Base-by-base conservation (phyloP, 2,888 invertebrate genomes). In the Stenodera caucasica region DNA sequence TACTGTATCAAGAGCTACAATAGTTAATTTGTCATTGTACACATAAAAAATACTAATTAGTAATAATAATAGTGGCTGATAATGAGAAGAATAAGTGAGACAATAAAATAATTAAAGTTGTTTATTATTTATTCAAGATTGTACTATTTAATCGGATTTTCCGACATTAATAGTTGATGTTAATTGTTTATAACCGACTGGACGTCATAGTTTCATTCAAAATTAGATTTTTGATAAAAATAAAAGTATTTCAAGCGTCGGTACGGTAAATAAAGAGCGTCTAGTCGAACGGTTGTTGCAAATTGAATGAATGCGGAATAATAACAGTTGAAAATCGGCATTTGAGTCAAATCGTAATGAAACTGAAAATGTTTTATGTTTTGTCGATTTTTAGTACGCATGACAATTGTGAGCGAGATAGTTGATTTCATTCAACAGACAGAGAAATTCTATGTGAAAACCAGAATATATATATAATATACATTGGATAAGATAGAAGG, bases 401-500 rank as follows among this genome's bases (percentile, higher is more conserved):
- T 76, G 76, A 70, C 74, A 72, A 75, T 72, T 76, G 78, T 63
- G 70, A 77, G 74, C 68, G 78, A 76, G 75, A 76, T 66, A 67
- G 71, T 58, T 61, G 57, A 67, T 68, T 68, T 74, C 78, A 78
- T 78, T 78, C 70, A 77, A 76, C 78, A 78, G 78, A 78, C 74
- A 66, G 73, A 73, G 73, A 72, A 69, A 71, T 57, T 61, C 55
- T 40, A 37, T 18, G 45, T 45, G 45, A 45, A 45, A 45, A 45
- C 45, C 61, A 57, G 49, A 29, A 35, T 14, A 35, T 5, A 35
- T 14, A 45, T 45, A 21, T 21, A 21, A 21, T 15, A 15, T 18
- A 40, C 37, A 40, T 40, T 40, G 37, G 18, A 40, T n/a, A n/a
- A n/a, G n/a, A n/a, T n/a, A 40, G 35, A n/a, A 14, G 67, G 76